Evolutionary conservation across 2,888 invertebrate genomes (phyloP).

Genomic region (Volucella zonaria): DNA sequence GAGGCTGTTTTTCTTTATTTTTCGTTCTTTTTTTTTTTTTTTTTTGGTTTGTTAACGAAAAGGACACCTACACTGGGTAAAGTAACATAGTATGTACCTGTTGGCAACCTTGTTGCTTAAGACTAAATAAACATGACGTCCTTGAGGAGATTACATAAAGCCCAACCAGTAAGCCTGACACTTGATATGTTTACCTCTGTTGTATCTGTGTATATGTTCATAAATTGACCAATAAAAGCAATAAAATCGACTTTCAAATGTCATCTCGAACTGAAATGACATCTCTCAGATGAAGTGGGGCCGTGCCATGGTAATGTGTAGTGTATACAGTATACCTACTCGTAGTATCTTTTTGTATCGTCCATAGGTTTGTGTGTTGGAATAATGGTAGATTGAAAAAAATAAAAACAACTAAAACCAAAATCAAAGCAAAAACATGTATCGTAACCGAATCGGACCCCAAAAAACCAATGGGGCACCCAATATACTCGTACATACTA

Average conservation of each 20-base stretch:
- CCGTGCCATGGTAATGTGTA: slow-evolving; percentile 12
- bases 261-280: slow-evolving; percentile 59
- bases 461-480: slow-evolving; percentile 56
- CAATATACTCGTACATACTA: slow-evolving; percentile 32
- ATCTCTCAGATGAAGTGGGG: slow-evolving; percentile 46
- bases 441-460: slow-evolving; percentile 33
- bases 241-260: slow-evolving; percentile 72
- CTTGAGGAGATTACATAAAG: slow-evolving; percentile 59
- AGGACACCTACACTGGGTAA: slow-evolving; percentile 35
- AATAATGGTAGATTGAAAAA: background rate
- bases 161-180: slow-evolving; percentile 9
- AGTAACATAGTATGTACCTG: background rate
- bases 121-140: slow-evolving; percentile 51
- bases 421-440: slow-evolving; percentile 21
- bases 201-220: slow-evolving; percentile 29
- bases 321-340: too few species aligned
- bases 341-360: background rate
- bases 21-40: background rate
- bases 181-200: background rate
- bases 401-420: slow-evolving; percentile 5
- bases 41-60: slow-evolving; percentile 7
- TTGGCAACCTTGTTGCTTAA: background rate
- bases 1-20: too few species aligned
- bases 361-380: slow-evolving; percentile 6
- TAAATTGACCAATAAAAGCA: slow-evolving; percentile 66